phyloP scores from a whole-genome alignment of 2,797 vertebrate species.

The Euthynnus affinis region DNA sequence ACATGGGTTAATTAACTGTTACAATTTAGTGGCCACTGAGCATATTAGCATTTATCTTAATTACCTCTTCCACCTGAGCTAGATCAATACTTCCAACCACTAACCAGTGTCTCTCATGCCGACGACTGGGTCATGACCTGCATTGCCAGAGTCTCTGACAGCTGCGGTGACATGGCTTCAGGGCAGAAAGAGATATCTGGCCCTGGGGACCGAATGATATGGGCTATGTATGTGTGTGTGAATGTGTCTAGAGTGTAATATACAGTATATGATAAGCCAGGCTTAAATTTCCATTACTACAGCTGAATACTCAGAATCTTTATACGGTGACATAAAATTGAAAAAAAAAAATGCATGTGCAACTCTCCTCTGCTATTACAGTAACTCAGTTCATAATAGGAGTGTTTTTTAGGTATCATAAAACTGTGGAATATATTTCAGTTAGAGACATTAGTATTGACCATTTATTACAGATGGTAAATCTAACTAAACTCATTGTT shows the following conservation, averaged over 20 bases:
- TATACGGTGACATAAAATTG: background rate
- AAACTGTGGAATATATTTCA: background rate
- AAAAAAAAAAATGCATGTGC: background rate
- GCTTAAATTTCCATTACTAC: background rate
- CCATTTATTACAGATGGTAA: no score
- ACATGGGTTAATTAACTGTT: conserved; percentile 37
- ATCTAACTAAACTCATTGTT: no score
- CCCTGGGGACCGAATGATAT: conserved; percentile 33
- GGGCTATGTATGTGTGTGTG: background rate
- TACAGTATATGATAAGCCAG: background rate
- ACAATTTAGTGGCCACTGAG: conserved; percentile 16
- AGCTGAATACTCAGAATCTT: background rate
- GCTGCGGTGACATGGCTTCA: conserved; percentile 36
- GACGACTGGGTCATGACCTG: conserved; percentile 18
- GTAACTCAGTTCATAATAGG: background rate
- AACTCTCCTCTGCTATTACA: background rate
- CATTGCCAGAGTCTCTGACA: conserved; percentile 21
- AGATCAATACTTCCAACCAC: conserved; percentile 40
- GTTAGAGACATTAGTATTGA: no score
- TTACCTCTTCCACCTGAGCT: conserved; percentile 27
- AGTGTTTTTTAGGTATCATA: background rate
- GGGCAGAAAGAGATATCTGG: conserved; percentile 32
- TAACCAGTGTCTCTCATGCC: conserved; percentile 27
- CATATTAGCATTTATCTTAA: conserved; percentile 41
- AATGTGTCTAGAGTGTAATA: conserved; percentile 5